These are phyloP conservation scores for Cottoperca gobio DNA, from an alignment of 2,797 vertebrate species.

Conservation along the genomic window DNA sequence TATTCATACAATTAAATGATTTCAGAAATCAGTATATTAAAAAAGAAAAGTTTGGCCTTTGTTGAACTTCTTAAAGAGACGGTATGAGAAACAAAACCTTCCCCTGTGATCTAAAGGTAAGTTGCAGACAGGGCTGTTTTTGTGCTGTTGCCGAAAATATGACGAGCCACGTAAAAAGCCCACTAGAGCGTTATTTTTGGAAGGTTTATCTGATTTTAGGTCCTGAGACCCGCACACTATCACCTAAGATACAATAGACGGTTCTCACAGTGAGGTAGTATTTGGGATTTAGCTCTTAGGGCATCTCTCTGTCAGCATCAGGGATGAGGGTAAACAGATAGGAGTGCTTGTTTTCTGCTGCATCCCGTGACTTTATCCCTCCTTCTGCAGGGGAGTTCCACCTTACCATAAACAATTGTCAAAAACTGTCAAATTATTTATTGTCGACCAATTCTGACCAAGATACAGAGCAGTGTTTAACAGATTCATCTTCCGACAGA, in stretches of 20 bases:
- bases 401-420: slow-evolving; percentile 50
- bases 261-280: slow-evolving; percentile 52
- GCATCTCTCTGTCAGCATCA: slow-evolving; percentile 54
- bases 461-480: neutral
- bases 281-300: slow-evolving; percentile 54
- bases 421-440: slow-evolving; percentile 4
- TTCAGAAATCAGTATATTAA: neutral
- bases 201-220: slow-evolving; percentile 64
- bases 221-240: slow-evolving; percentile 65
- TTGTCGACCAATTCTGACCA: slow-evolving; percentile 15
- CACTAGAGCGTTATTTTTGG: slow-evolving; percentile 49
- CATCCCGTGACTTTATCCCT: slow-evolving; percentile 66
- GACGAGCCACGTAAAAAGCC: slow-evolving; percentile 22
- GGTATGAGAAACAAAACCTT: neutral
- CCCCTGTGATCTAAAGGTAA: slow-evolving; percentile 33
- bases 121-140: slow-evolving; percentile 39
- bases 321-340: slow-evolving; percentile 43
- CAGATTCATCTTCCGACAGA: neutral
- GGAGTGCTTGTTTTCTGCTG: slow-evolving; percentile 55
- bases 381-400: slow-evolving; percentile 48
- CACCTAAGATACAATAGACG: slow-evolving; percentile 61
- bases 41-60: neutral
- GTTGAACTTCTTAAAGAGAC: neutral
- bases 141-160: slow-evolving; percentile 36
- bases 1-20: neutral